These are phyloP conservation scores for Chironex yamaguchii DNA, from an alignment of 30 jellyfish, hydroid and myxozoan species.

Conservation along the genomic window DNA sequence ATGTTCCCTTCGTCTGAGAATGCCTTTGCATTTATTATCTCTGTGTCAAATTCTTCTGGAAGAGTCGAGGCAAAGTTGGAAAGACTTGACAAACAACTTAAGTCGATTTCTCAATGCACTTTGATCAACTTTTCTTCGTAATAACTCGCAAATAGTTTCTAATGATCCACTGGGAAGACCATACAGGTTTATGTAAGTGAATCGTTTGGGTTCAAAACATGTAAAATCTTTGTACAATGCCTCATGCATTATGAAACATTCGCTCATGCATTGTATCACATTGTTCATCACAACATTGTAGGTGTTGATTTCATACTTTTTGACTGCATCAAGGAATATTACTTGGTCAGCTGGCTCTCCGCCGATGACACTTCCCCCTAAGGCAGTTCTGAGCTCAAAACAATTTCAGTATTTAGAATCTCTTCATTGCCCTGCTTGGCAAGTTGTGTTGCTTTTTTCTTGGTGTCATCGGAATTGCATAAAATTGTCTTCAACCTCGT, in stretches of 20 bases:
- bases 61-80: constrained; percentile 24
- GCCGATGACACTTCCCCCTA: too few relatives aligned
- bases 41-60: constrained; percentile 15
- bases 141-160: background rate
- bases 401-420: too few relatives aligned
- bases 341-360: too few relatives aligned
- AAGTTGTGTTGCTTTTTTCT: too few relatives aligned
- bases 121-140: constrained; percentile 5
- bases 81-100: background rate
- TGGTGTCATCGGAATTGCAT: too few relatives aligned
- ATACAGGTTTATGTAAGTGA: constrained; percentile 1
- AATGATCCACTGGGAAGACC: constrained; percentile 19
- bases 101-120: constrained; percentile 35
- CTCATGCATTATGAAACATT: constrained; percentile 14
- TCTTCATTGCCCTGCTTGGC: too few relatives aligned
- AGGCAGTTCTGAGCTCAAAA: too few relatives aligned
- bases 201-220: constrained; percentile 44
- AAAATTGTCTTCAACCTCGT: too few relatives aligned
- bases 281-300: constrained; percentile 39
- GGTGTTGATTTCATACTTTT: background rate
- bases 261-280: background rate
- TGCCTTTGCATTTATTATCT: constrained; percentile 2
- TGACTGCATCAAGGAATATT: too few relatives aligned
- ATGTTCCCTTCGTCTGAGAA: too few relatives aligned
- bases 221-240: constrained; percentile 56